Base-by-base conservation (phyloP, 2,888 invertebrate species). In the Ochropacha duplaris region DNA sequence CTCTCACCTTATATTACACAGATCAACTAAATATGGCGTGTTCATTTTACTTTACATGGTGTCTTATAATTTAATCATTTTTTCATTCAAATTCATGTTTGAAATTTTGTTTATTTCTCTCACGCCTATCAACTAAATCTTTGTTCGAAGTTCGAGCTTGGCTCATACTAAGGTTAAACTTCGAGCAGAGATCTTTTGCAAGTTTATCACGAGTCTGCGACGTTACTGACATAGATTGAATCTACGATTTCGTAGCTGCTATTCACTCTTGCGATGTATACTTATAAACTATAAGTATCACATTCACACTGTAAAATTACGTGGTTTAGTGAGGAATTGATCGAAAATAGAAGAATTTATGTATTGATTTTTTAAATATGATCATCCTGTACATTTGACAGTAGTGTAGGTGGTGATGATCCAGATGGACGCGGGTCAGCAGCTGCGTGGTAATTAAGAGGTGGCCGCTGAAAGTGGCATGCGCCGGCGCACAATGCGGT, bases 371-470 rank as follows among this genome's bases (percentile, higher is more conserved):
- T 44, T 9, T 9, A 6, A 44, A 44, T 44, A 44, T 44, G 57
- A 81, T 67, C 90, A 90, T 63, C 87, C 90, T 88, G 87, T 90
- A 83, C 59, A 57, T 50, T 51, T 61, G 63, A 74, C 61, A 69
- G 63, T 65, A 72, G 82, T 83, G 86, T 89, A 90, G 88, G 89
- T 88, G 89, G 86, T 83, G 88, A 89, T 81, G 87, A 79, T 87
- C 86, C 92, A 92, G 92, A 91, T 92, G 92, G 90, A 90, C 89
- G 74, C 74, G 81, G 89, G 89, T 88, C 90, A 89, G 90, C 92
- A 92, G 92, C 92, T 92, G 92, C 87, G 86, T 71, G 78, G 87
- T 91, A 92, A 92, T 92, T 92, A 92, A 92, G 92, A 90, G 90
- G 89, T 90, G 87, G 86, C 71, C 71, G 65, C 90, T 90, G 89